Percentiles rank a stretch among this genome's conserved stretches.
These are phyloP conservation scores for Corythornis leucogaster DNA, from an alignment of 2,797 vertebrate species.

Conservation along the genomic window DNA sequence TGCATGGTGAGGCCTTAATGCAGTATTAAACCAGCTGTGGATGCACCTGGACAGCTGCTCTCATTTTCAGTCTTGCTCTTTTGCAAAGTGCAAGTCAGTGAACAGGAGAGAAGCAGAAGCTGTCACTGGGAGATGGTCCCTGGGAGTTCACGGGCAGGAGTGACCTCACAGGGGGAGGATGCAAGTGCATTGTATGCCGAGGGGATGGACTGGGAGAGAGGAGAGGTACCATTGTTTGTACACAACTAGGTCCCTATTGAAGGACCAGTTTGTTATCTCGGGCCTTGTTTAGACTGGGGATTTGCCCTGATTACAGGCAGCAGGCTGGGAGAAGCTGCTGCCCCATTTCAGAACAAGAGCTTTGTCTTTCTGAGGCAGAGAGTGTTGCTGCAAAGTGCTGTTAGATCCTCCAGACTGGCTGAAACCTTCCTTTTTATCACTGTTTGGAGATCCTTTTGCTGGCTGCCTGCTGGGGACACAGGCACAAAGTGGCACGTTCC, in stretches of 20 bases:
- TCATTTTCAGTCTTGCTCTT: neutral
- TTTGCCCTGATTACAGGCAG: neutral
- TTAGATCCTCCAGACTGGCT: neutral
- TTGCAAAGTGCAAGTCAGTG: neutral
- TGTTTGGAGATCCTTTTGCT: neutral
- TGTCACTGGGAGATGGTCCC: neutral
- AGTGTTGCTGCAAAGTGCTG: neutral
- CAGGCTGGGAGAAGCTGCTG: neutral
- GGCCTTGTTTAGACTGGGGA: neutral
- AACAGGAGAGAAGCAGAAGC: neutral
- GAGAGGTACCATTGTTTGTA: neutral
- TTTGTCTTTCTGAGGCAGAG: neutral
- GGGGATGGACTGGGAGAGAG: neutral
- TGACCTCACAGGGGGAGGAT: neutral
- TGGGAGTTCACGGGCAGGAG: neutral
- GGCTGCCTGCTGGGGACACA: neutral
- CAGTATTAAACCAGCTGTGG: neutral
- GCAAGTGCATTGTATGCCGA: neutral
- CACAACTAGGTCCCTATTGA: neutral
- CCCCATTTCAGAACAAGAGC: neutral
- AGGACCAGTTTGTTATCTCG: neutral
- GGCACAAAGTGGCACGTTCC: accelerated
- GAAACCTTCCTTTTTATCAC: neutral
- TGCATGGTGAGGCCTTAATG: neutral
- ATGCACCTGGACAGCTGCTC: neutral